Percentiles rank a stretch among this genome's conserved stretches.
These are phyloP conservation scores for Drosophila pruinosa DNA, from an alignment of 1,140 invertebrate species.

Conservation along the genomic window DNA sequence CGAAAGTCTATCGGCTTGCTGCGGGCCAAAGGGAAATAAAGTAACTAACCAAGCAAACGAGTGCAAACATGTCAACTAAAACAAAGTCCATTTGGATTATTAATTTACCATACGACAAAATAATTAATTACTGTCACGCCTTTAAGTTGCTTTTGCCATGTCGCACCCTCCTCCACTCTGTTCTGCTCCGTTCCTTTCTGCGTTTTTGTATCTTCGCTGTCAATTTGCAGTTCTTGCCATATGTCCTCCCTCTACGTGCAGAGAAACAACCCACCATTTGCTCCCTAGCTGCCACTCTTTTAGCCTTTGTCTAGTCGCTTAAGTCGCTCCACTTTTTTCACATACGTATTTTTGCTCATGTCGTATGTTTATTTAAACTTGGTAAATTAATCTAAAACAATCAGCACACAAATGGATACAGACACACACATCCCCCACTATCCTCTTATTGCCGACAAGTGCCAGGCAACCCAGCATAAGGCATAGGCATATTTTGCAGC, in stretches of 20 bases:
- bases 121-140: constrained; percentile 83
- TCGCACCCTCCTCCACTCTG: not conserved
- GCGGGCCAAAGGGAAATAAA: not conserved
- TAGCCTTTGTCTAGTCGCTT: constrained; percentile 64
- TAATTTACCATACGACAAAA: constrained; percentile 83
- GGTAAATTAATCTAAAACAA: constrained; percentile 81
- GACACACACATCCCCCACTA: not conserved
- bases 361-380: constrained; percentile 82
- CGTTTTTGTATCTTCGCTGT: constrained; percentile 5
- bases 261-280: not conserved
- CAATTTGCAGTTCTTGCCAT: not conserved
- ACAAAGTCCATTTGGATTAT: constrained; percentile 82
- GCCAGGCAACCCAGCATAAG: constrained; percentile 36
- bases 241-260: not conserved
- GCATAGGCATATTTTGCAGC: constrained; percentile 31
- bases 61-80: constrained; percentile 80
- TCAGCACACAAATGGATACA: constrained; percentile 50
- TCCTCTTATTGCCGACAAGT: constrained; percentile 58
- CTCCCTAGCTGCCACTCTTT: not conserved
- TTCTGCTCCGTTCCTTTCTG: not conserved
- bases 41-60: constrained; percentile 25
- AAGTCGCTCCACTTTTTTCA: constrained; percentile 74
- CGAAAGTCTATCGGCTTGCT: constrained; percentile 18
- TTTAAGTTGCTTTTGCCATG: constrained; percentile 75
- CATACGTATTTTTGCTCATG: constrained; percentile 73